Conservation (phyloP, 1,140 invertebrate genomes). For the Pseudobourletiella spinata region DNA sequence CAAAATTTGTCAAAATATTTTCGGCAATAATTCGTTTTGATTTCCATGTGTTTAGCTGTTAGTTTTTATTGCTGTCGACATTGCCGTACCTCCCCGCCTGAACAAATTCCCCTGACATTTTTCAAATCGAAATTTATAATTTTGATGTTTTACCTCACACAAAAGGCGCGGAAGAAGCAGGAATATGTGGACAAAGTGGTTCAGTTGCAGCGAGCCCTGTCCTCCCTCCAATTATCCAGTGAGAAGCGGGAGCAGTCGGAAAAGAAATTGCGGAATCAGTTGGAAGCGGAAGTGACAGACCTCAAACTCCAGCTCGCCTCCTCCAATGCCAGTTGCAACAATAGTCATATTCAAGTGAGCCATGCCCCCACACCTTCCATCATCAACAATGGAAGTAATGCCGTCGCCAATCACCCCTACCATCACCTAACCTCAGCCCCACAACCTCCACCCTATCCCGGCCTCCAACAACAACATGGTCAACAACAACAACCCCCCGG, state of each 20-base stretch:
- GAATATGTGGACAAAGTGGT: constrained; percentile 73
- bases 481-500: neutral
- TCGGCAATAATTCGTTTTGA: constrained; percentile 9
- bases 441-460: constrained; percentile 30
- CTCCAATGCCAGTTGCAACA: constrained; percentile 37
- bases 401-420: neutral
- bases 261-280: constrained; percentile 62
- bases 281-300: constrained; percentile 66
- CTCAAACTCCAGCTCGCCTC: constrained; percentile 38
- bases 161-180: constrained; percentile 68
- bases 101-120: no score
- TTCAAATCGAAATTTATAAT: no score
- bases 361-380: neutral
- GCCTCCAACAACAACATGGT: neutral
- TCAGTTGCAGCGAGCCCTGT: constrained; percentile 70
- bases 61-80: no score
- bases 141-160: no score
- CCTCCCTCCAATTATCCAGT: constrained; percentile 69
- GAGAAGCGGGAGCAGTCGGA: constrained; percentile 77
- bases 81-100: no score
- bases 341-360: neutral
- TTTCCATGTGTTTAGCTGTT: no score
- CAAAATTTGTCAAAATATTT: neutral
- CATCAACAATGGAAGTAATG: neutral
- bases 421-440: neutral